Evolutionary conservation across 2,888 invertebrate species (phyloP).

Genomic region (Ormyrus nitidulus): DNA sequence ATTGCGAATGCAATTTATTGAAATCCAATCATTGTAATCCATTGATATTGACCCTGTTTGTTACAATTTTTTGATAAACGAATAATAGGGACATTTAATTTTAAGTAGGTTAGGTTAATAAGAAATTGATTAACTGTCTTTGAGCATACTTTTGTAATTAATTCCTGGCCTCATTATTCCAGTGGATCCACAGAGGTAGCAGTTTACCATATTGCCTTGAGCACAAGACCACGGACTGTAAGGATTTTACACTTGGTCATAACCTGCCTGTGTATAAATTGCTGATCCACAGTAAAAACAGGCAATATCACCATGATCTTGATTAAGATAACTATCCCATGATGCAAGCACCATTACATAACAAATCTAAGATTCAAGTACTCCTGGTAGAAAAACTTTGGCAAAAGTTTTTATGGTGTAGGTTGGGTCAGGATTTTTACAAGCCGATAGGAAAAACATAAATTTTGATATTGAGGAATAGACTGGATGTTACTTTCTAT

Average conservation of each 20-base stretch:
- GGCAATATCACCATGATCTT: slow-evolving; percentile 53
- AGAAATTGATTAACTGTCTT: too few species aligned
- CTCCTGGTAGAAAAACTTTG: slow-evolving; percentile 52
- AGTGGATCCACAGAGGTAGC: slow-evolving; percentile 53
- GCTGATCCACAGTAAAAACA: slow-evolving; percentile 37
- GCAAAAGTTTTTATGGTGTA: slow-evolving; percentile 54
- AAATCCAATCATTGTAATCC: too few species aligned
- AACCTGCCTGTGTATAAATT: slow-evolving; percentile 33
- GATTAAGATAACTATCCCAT: slow-evolving; percentile 64
- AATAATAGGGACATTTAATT: too few species aligned
- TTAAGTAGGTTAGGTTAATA: too few species aligned
- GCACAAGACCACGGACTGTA: slow-evolving; percentile 47
- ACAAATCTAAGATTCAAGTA: slow-evolving; percentile 56
- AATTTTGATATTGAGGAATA: slow-evolving; percentile 41
- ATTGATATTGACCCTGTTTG: too few species aligned
- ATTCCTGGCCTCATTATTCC: slow-evolving; percentile 1
- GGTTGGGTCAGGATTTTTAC: slow-evolving; percentile 45
- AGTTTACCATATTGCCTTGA: slow-evolving; percentile 55
- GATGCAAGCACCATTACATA: slow-evolving; percentile 62
- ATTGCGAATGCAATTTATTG: too few species aligned
- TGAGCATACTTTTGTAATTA: too few species aligned
- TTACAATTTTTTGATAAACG: too few species aligned
- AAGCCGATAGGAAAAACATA: slow-evolving; percentile 44
- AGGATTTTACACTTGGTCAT: slow-evolving; percentile 45
- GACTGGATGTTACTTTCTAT: slow-evolving; percentile 27